Base-by-base conservation (phyloP, 1,140 invertebrate species). In the Oppia nitens region DNA sequence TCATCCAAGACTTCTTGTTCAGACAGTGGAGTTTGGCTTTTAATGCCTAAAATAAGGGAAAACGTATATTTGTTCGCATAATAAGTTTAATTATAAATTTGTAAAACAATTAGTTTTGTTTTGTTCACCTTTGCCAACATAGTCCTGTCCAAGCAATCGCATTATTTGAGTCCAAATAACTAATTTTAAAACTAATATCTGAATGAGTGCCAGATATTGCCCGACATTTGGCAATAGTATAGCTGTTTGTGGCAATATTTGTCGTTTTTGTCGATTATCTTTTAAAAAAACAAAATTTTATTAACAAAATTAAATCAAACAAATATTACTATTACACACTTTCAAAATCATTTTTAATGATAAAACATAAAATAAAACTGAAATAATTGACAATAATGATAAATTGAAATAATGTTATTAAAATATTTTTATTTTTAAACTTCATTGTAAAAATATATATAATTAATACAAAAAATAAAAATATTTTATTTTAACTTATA, bases 51-150 rank as follows among this genome's bases (percentile, higher is more conserved):
- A 40, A 17, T 40, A 6, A 40, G 6, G 6, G 17, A 40, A 40
- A 40, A 40, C 32, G 17, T 40, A 40, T 40, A 9, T 9, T 40
- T 40, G 17, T n/a, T n/a, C n/a, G n/a, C n/a, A 40, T 9, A 40
- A 40, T 17, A 40, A 17, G 17, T 40, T 40, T 17, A 17, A 9
- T 40, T 40, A 17, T 40, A 40, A 9, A 40, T 17, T 40, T 9
- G 17, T 40, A 40, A 40, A 9, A 40, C 17, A 40, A 9, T 40
- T 6, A 40, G 17, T 40, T n/a, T n/a, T n/a, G n/a, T n/a, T n/a
- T n/a, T n/a, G n/a, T n/a, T n/a, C 17, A 40, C 49, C 49, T 50
- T 50, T 50, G 4, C 49, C 49, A 20, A 50, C 49, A 50, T 50
- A 50, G 49, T 50, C 49, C 20, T 21, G 49, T 20, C 49, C 49